Base-by-base conservation (phyloP, 2,113 vertebrate genomes). In the Hemiscyllium ocellatum region DNA sequence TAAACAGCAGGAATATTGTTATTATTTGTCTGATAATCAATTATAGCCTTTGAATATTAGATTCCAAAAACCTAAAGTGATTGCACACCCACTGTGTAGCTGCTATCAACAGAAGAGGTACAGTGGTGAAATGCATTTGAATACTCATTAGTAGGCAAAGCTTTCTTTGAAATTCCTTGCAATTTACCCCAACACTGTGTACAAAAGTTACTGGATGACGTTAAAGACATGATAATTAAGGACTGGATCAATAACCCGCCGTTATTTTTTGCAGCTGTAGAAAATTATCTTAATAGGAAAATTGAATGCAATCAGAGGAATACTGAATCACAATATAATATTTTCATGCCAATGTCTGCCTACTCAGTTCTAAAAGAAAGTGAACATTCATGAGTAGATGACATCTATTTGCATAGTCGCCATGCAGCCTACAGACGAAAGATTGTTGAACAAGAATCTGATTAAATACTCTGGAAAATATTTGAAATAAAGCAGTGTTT, bases 381-480 rank as follows among this genome's bases (percentile, higher is more conserved):
- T 97, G 97, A 97, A 97, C 98, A 98, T 98, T 98, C 97, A 98
- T 96, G 95, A 96, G 96, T 97, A 95, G 96, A 85, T 97, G 97
- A 95, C 97, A 56, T 95, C 96, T 96, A 96, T 96, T 96, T 96
- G 96, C 96, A 95, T 96, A 96, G 29, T 70, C 97, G 96, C 95
- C 97, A 97, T 94, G 7, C 95, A 96, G 42, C 20, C 96, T 96
- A 98, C 98, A 98, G 98, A 97, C 95, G 97, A 95, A 96, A 97
- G 97, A 98, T 97, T 99, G 98, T 98, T 96, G 95, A 2, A 76
- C 69, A 96, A 97, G 96, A 96, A 96, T 96, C 96, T 4, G 85
- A 96, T 96, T 96, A 83, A 97, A 98, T 98, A 98, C 97, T 97
- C 97, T 98, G 98, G 98, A 98, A 98, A 98, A 97, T 98, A 98